Evolutionary conservation across 2,888 invertebrate genomes (phyloP).

Genomic region (Sinotaia quadrata): DNA sequence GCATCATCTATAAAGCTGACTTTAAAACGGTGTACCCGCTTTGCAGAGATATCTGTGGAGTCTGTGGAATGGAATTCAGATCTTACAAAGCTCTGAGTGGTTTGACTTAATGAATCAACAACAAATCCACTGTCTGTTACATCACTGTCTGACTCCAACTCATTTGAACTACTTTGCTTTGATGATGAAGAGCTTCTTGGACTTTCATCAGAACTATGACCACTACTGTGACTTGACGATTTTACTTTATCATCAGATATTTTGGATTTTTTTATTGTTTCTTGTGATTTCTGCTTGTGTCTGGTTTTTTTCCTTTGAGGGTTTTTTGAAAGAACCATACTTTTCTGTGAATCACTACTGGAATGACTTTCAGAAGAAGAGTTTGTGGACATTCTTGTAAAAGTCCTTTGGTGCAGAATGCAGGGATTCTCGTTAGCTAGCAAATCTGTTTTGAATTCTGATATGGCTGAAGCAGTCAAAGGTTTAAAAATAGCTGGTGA

Average conservation of each 20-base stretch:
- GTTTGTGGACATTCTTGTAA: no score
- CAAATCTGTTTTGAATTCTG: no score
- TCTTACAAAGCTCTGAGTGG: conserved; percentile 5
- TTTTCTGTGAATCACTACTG: background rate
- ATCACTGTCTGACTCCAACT: conserved; percentile 23
- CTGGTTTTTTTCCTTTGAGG: conserved; percentile 5
- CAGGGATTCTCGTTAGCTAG: background rate
- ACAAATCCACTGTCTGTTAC: conserved; percentile 28
- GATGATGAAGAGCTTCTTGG: conserved; percentile 17
- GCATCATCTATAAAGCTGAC: conserved; percentile 33
- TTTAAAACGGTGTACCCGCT: conserved; percentile 34
- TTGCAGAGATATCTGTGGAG: background rate
- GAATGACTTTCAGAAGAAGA: background rate
- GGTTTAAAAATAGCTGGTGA: conserved; percentile 24
- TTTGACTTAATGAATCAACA: conserved; percentile 1
- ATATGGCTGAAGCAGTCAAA: background rate
- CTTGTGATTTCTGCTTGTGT: conserved; percentile 15
- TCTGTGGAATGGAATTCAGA: background rate
- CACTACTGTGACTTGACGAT: conserved; percentile 22
- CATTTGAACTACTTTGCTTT: conserved; percentile 17
- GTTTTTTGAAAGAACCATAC: background rate
- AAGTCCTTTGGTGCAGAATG: background rate
- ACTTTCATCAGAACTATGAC: conserved; percentile 25
- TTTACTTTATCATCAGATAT: no score
- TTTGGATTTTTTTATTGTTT: no score